Percentiles rank a stretch among this genome's conserved stretches.
phyloP scores from a whole-genome alignment of 2,888 invertebrate genomes.

The Anthrax anthrax region DNA sequence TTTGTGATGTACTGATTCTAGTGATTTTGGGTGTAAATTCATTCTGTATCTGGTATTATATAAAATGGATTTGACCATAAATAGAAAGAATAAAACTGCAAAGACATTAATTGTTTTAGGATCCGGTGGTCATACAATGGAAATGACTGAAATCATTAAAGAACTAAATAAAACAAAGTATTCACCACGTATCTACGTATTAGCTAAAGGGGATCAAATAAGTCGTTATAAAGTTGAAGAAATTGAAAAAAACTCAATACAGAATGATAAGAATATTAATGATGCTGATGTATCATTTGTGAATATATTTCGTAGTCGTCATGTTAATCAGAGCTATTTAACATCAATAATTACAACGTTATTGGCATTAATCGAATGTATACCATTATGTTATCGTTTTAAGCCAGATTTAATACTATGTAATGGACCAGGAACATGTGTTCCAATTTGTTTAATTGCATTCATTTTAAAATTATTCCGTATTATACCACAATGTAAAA shows the following conservation, averaged over 20 bases:
- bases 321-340: constrained; percentile 74
- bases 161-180: constrained; percentile 49
- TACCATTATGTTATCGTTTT: constrained; percentile 52
- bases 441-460: constrained; percentile 73
- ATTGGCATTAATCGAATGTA: constrained; percentile 49
- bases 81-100: not conserved
- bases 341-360: constrained; percentile 67
- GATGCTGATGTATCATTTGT: constrained; percentile 15
- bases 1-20: too few relatives aligned
- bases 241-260: constrained; percentile 30
- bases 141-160: constrained; percentile 64
- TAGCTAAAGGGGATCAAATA: constrained; percentile 62
- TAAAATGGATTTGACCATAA: too few relatives aligned
- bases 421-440: constrained; percentile 95
- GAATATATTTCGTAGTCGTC: constrained; percentile 66
- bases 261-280: constrained; percentile 35
- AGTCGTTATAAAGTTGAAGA: constrained; percentile 54
- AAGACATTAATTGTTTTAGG: constrained; percentile 26
- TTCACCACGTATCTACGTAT: constrained; percentile 58
- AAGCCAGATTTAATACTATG: constrained; percentile 72
- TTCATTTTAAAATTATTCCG: constrained; percentile 57
- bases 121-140: constrained; percentile 66
- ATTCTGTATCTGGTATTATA: too few relatives aligned
- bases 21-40: too few relatives aligned
- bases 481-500: constrained; percentile 47